Conservation (phyloP, 1,140 invertebrate species). For the Colletes latitarsis region DNA sequence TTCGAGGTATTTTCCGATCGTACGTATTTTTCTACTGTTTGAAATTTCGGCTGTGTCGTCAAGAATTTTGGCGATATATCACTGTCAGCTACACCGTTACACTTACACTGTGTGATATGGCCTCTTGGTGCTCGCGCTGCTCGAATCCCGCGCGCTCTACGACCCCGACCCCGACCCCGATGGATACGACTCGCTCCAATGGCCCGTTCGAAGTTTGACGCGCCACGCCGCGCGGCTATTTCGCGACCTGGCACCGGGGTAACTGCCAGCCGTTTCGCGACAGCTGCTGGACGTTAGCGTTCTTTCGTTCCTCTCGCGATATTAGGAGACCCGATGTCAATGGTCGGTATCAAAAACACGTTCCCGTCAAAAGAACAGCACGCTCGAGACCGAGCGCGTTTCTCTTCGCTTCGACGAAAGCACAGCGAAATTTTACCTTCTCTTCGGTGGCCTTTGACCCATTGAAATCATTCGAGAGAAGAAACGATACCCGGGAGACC, state of each 20-base stretch:
- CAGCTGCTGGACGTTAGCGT: slow-evolving; percentile 32
- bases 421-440: too few relatives aligned
- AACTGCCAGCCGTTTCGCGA: slow-evolving; percentile 23
- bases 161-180: slow-evolving; percentile 22
- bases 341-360: background rate
- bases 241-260: slow-evolving; percentile 28
- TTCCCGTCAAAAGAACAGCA: background rate
- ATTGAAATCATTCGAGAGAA: too few relatives aligned
- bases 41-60: too few relatives aligned
- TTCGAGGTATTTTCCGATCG: too few relatives aligned
- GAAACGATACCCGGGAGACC: too few relatives aligned
- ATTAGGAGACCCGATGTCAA: background rate
- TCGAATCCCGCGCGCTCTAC: background rate
- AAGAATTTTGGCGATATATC: too few relatives aligned
- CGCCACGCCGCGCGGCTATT: slow-evolving; percentile 24
- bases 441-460: too few relatives aligned
- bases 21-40: too few relatives aligned
- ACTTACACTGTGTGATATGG: too few relatives aligned
- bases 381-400: background rate
- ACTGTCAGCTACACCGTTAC: too few relatives aligned
- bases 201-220: slow-evolving; percentile 40
- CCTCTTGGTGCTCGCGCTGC: too few relatives aligned
- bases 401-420: too few relatives aligned
- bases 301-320: background rate
- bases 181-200: slow-evolving; percentile 44